Base-by-base conservation (phyloP, 53 echinoderm and acorn worm genomes). In the Stichopus horrens region DNA sequence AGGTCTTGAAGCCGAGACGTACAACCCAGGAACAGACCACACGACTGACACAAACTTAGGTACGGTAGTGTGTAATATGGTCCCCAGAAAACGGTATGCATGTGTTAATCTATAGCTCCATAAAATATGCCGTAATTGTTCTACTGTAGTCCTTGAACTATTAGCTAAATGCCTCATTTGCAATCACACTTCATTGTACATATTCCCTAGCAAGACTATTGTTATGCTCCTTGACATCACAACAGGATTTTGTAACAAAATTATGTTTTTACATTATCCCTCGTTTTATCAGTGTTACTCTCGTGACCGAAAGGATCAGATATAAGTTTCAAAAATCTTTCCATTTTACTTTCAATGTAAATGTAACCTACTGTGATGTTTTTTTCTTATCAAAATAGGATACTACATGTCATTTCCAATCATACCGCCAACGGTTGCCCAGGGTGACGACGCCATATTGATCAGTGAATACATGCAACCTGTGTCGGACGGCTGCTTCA, bases 1-100 rank as follows among this genome's bases (percentile, higher is more conserved):
- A 74, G 93, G 93, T 16, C 14, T 55, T 5, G 91, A 88, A 21
- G 87, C 76, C 59, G 13, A 76, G 76, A 54, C 6, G 23, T 16
- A 93, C 87, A 11, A 95, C 92, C 95, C 95, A 5, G 86, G 80
- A 5, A 78, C 87, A 6, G 95, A 91, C 76, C 94, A 94, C 92
- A 94, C 94, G 21, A 91, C 90, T 8, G 65, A 59, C 54, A 93
- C 93, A 8, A 58, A 68, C 54, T 37, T 37, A 71, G 91, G 91
- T 87, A 74, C 6, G 68, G 0, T 66, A 66, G 18, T 14, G 67
- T 66, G 67, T 66, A 66, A 18, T 66, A 66, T 66, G 18, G 18
- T 18, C 18, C 18, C 11, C 11, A 18, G 18, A 66, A 18, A 66
- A 21, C 7, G 7, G 11, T 59, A 1, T 37, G 37, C 2, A 2